These are phyloP conservation scores for Drosophila leonis DNA, from an alignment of 2,888 invertebrate genomes.

Conservation along the genomic window DNA sequence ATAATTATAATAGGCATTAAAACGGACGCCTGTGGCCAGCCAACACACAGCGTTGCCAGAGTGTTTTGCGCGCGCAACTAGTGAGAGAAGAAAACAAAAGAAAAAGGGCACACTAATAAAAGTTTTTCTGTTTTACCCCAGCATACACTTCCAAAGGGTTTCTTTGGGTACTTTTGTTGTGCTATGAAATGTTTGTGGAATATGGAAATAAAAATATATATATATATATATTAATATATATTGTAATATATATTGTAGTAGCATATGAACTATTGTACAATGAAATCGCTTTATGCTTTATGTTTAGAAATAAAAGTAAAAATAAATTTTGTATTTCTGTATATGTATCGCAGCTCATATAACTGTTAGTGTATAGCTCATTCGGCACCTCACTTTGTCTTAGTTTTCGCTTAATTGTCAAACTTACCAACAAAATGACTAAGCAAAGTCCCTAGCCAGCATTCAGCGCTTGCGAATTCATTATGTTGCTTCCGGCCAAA, in stretches of 20 bases:
- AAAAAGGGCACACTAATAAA: conserved; percentile 29
- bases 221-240: too few relatives aligned
- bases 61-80: conserved; percentile 57
- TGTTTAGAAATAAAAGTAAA: too few relatives aligned
- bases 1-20: conserved; percentile 71
- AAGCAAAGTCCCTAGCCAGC: conserved; percentile 16
- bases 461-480: conserved; percentile 42
- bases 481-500: conserved; percentile 40
- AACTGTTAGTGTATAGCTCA: not conserved
- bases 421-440: conserved; percentile 39
- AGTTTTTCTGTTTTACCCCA: not conserved
- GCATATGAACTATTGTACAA: too few relatives aligned
- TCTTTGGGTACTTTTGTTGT: not conserved
- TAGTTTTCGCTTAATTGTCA: not conserved
- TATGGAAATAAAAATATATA: too few relatives aligned
- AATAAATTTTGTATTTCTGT: too few relatives aligned
- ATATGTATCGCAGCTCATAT: not conserved
- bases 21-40: conserved; percentile 61
- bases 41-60: conserved; percentile 39
- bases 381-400: not conserved
- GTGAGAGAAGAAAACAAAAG: conserved; percentile 30
- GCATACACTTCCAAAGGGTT: not conserved
- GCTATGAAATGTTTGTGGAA: not conserved
- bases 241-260: too few relatives aligned
- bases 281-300: too few relatives aligned